These are phyloP conservation scores for Geococcyx californianus DNA, from an alignment of 2,113 vertebrate species.

Conservation along the genomic window DNA sequence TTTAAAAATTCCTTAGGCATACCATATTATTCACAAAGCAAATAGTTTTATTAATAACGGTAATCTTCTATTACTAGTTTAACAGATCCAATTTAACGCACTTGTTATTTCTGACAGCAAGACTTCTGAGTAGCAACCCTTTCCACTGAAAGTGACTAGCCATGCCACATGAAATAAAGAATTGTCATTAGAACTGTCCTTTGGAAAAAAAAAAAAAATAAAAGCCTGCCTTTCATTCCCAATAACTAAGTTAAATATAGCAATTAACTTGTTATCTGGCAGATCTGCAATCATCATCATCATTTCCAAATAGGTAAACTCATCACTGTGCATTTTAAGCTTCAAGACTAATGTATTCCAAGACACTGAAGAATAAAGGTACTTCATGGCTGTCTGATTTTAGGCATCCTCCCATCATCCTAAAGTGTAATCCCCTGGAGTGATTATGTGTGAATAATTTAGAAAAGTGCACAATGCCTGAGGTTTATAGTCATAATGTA, in stretches of 20 bases:
- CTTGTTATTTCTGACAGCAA: slow-evolving; percentile 54
- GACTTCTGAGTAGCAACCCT: neutral
- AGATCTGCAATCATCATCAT: slow-evolving; percentile 51
- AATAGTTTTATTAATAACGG: slow-evolving; percentile 51
- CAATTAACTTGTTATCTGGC: slow-evolving; percentile 62
- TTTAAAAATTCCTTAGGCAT: neutral
- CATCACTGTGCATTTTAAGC: slow-evolving; percentile 32
- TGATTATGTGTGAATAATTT: slow-evolving; percentile 72
- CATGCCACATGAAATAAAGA: neutral
- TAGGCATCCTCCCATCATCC: slow-evolving; percentile 52
- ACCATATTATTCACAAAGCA: neutral
- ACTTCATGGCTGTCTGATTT: slow-evolving; percentile 58
- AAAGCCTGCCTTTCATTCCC: neutral
- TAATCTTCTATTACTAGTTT: slow-evolving; percentile 39
- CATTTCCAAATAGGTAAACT: slow-evolving; percentile 53
- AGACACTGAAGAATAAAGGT: slow-evolving; percentile 29
- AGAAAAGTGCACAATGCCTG: slow-evolving; percentile 63
- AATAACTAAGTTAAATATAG: slow-evolving; percentile 58
- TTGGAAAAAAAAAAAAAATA: neutral
- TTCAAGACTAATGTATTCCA: slow-evolving; percentile 67
- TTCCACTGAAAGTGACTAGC: slow-evolving; percentile 3
- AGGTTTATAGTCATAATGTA: slow-evolving; percentile 54
- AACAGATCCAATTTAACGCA: slow-evolving; percentile 41
- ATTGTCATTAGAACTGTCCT: slow-evolving; percentile 9
- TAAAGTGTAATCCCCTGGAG: slow-evolving; percentile 60